phyloP scores from a whole-genome alignment of 1,140 invertebrate species.

The Monomorium pharaonis region DNA sequence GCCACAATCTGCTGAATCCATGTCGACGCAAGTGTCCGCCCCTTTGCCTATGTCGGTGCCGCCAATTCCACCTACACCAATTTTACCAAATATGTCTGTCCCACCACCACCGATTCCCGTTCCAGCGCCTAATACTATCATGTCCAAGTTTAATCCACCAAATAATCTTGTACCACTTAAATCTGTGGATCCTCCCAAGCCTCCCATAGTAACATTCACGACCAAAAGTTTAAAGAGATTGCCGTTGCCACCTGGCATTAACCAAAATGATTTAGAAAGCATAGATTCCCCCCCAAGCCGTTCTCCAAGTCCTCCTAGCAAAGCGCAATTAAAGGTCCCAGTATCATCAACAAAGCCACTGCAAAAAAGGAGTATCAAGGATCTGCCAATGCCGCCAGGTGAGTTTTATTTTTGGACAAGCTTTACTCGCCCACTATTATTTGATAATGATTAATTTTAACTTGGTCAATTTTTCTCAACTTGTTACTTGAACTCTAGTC shows the following conservation, averaged over 20 bases:
- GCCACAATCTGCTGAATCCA: constrained; percentile 54
- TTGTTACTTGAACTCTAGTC: constrained; percentile 82
- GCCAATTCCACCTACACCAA: constrained; percentile 66
- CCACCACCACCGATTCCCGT: constrained; percentile 75
- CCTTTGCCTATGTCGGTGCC: constrained; percentile 71
- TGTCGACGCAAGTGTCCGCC: constrained; percentile 72
- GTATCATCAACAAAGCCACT: constrained; percentile 73
- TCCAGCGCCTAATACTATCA: constrained; percentile 78
- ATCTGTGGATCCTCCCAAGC: constrained; percentile 80
- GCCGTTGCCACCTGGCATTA: constrained; percentile 94
- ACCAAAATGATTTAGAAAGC: constrained; percentile 91
- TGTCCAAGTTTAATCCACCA: constrained; percentile 81
- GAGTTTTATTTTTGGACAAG: constrained; percentile 67
- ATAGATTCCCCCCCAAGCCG: constrained; percentile 90
- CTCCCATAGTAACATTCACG: constrained; percentile 83
- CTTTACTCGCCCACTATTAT: not conserved
- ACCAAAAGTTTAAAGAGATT: constrained; percentile 90
- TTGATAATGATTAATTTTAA: constrained; percentile 8
- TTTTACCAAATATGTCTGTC: constrained; percentile 71
- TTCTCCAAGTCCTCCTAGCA: constrained; percentile 86
- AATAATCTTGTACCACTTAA: constrained; percentile 82
- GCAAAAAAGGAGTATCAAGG: constrained; percentile 91
- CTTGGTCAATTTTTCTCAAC: not conserved
- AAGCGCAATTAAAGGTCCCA: constrained; percentile 78
- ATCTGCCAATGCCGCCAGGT: constrained; percentile 96